Evolutionary conservation across 2,113 vertebrate species (phyloP).

Genomic region (Eurystomus gularis): DNA sequence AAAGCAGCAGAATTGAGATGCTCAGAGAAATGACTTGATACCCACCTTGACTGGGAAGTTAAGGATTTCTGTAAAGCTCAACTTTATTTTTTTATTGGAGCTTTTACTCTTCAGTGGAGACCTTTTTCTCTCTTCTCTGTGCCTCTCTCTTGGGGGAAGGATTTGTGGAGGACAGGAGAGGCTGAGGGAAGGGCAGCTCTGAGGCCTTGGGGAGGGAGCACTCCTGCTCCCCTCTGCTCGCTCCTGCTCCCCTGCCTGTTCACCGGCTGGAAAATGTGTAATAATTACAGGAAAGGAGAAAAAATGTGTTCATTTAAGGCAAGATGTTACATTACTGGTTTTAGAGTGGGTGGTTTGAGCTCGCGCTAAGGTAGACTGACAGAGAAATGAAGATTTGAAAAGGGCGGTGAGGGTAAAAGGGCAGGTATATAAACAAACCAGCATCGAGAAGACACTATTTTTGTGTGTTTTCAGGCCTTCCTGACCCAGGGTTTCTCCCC

Average conservation of each 20-base stretch:
- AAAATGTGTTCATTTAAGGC: not conserved
- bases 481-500: not conserved
- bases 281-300: not conserved
- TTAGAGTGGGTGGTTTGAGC: not conserved
- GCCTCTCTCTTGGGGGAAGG: not conserved
- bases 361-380: not conserved
- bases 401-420: not conserved
- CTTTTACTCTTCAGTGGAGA: not conserved
- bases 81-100: not conserved
- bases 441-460: not conserved
- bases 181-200: not conserved
- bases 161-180: not conserved
- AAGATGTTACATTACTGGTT: not conserved
- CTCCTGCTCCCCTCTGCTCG: not conserved
- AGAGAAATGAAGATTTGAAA: not conserved
- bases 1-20: not conserved
- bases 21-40: not conserved
- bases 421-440: not conserved
- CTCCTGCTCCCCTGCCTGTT: not conserved
- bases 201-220: not conserved
- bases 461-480: not conserved
- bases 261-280: fast-evolving
- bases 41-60: not conserved
- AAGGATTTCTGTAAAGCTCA: not conserved
- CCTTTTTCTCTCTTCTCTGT: not conserved